Percentiles rank a stretch among this genome's conserved stretches.
phyloP scores from a whole-genome alignment of 1,140 invertebrate genomes.

The Drosophila oshimai region DNA sequence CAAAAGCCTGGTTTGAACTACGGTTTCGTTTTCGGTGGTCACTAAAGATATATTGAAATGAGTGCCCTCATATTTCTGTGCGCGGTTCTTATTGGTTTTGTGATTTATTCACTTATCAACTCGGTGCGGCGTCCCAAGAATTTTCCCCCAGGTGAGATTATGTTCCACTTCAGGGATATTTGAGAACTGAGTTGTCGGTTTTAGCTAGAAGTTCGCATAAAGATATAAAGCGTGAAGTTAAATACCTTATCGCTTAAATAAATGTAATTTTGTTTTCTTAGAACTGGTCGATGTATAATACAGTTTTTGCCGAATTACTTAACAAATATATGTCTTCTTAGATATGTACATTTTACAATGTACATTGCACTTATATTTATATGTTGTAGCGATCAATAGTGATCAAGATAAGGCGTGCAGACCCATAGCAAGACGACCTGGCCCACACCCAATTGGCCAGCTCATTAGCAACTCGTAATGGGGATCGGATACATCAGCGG shows the following conservation, averaged over 20 bases:
- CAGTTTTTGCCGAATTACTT: background rate
- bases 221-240: background rate
- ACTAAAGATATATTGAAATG: slow-evolving; percentile 30
- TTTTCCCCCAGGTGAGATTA: slow-evolving; percentile 73
- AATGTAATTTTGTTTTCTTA: background rate
- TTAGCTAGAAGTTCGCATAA: background rate
- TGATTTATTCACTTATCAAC: slow-evolving; percentile 52
- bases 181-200: no score
- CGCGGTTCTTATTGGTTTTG: slow-evolving; percentile 46
- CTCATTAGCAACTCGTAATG: slow-evolving; percentile 37
- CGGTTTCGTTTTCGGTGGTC: slow-evolving; percentile 6
- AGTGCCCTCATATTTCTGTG: slow-evolving; percentile 57
- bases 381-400: no score
- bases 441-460: slow-evolving; percentile 10
- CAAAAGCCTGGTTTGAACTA: slow-evolving; percentile 10
- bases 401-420: no score
- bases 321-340: background rate
- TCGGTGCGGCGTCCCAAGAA: slow-evolving; percentile 65
- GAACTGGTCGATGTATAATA: no score
- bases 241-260: background rate
- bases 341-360: background rate
- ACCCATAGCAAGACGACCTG: slow-evolving; percentile 16
- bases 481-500: slow-evolving; percentile 4
- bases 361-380: no score
- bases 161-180: background rate